These are phyloP conservation scores for Actinia tenebrosa DNA, from an alignment of 64 coral and sea anemone genomes.

Conservation along the genomic window DNA sequence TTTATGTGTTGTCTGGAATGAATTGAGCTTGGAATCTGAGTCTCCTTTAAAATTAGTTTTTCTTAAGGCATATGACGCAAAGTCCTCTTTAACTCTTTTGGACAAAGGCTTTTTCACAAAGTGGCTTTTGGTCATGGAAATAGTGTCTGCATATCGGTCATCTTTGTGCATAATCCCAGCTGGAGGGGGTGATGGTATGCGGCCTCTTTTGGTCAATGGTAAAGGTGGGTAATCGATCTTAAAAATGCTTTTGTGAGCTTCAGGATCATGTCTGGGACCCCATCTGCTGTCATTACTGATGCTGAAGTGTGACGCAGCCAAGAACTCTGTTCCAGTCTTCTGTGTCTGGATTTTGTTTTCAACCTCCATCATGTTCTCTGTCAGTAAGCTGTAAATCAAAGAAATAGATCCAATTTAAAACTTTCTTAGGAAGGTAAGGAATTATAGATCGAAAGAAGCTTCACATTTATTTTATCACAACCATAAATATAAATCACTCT, in stretches of 20 bases:
- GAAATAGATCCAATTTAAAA: too few relatives aligned
- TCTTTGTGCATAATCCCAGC: constrained; percentile 90
- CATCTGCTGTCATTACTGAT: constrained; percentile 83
- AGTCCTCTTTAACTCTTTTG: constrained; percentile 11
- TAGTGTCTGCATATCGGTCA: constrained; percentile 58
- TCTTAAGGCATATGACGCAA: constrained; percentile 47
- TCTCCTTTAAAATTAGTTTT: constrained; percentile 94
- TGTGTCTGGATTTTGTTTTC: constrained; percentile 45
- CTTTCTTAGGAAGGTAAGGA: too few relatives aligned
- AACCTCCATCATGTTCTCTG: constrained; percentile 23
- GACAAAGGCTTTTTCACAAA: constrained; percentile 64
- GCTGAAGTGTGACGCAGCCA: constrained; percentile 76
- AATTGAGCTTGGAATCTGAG: constrained; percentile 63
- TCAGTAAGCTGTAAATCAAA: not conserved
- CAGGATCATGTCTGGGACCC: constrained; percentile 69
- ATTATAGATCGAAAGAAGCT: too few relatives aligned
- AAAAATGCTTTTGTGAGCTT: constrained; percentile 77
- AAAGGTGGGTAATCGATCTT: constrained; percentile 89
- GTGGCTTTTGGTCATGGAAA: constrained; percentile 71
- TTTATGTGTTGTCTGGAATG: constrained; percentile 90
- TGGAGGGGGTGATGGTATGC: constrained; percentile 75
- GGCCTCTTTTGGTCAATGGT: constrained; percentile 74
- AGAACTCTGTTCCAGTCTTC: constrained; percentile 74
- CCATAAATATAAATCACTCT: too few relatives aligned
- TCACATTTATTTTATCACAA: too few relatives aligned